Evolutionary conservation across 1,140 invertebrate genomes (phyloP), one percentile per base, ranked within the genome.

Genomic region (Aphidius ervi): DNA sequence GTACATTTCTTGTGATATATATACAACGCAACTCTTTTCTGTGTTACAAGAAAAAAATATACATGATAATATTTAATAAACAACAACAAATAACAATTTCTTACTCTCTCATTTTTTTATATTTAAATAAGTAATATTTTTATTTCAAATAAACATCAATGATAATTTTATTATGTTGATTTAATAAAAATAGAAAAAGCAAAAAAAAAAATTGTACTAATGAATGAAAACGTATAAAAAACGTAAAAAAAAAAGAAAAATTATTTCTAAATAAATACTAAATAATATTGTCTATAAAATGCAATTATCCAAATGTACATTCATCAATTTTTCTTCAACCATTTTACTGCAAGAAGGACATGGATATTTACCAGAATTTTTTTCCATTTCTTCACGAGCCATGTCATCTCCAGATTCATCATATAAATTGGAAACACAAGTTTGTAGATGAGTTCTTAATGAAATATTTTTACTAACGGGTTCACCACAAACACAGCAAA

Each of bases 401-500:
- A 40, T 68, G 50, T 46, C 60, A 16, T 65, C 61, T 6, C 64
- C 64, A 20, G 58, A 67, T 5, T 75, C 71, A 40, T 77, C 71
- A 65, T 80, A 82, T 54, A 77, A 53, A n/a, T 59, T 65, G 47
- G 68, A 65, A 46, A 86, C 70, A 67, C 87, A 88, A 59, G 83
- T 81, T 52, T 89, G 86, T 41, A 88, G 75, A 80, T 88, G 87
- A 56, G 82, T 77, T 67, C 82, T 76, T n/a, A 88, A 66, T n/a
- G 71, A 75, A 3, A 78, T 62, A 42, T 73, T 78, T 58, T 70
- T 68, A 42, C 74, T 65, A 45, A 88, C 75, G 45, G 74, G 66
- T 47, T 75, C 74, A 31, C 82, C 82, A 70, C 88, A 90, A 58
- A 85, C 83, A 31, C 88, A 83, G 75, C 88, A 90, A 31, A 66